phyloP scores from a whole-genome alignment of 2,888 invertebrate genomes.

The Nomada goodeniana region DNA sequence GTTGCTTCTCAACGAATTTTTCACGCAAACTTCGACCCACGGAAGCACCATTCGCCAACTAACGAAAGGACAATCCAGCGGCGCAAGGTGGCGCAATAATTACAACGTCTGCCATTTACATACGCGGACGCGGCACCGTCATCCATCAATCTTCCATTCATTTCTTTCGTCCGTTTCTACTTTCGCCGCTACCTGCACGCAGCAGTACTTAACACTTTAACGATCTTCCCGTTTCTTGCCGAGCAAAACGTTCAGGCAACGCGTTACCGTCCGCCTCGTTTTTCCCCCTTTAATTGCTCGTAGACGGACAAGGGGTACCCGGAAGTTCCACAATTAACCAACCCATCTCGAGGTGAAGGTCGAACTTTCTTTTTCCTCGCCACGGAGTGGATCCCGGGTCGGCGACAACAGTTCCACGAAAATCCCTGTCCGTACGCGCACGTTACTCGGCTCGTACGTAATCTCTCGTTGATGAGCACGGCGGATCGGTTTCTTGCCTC shows the following conservation, averaged over 20 bases:
- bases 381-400: background rate
- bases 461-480: constrained; percentile 67
- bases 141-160: background rate
- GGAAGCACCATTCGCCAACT: background rate
- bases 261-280: background rate
- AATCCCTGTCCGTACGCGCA: constrained; percentile 26
- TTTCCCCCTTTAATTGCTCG: constrained; percentile 18
- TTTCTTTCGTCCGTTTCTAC: background rate
- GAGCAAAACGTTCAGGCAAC: constrained; percentile 10
- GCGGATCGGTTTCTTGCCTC: constrained; percentile 64
- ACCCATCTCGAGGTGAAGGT: constrained; percentile 38
- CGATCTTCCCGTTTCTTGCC: constrained; percentile 17
- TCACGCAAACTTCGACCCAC: too few relatives aligned
- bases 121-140: background rate
- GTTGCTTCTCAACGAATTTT: too few relatives aligned
- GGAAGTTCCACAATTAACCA: constrained; percentile 39
- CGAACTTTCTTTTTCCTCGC: constrained; percentile 22
- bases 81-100: background rate
- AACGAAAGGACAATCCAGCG: background rate
- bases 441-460: constrained; percentile 57
- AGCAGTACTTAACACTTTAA: constrained; percentile 5
- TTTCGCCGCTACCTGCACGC: constrained; percentile 5
- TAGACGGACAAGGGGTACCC: background rate
- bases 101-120: background rate
- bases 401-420: constrained; percentile 19